phyloP scores from a whole-genome alignment of 2,797 vertebrate species.

The Peromyscus nudipes region DNA sequence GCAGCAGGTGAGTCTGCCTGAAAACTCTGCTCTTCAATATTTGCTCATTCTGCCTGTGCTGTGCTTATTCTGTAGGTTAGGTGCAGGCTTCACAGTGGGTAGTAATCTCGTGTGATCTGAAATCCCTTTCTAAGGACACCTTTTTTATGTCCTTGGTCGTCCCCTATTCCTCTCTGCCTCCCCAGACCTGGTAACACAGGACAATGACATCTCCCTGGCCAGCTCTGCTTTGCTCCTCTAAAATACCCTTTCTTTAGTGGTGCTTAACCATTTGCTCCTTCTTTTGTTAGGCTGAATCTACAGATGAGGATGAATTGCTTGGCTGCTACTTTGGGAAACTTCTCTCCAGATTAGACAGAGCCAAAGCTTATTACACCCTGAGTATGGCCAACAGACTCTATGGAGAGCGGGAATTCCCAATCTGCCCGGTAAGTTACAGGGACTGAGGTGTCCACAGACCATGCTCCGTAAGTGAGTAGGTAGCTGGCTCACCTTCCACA shows the following conservation, averaged over 20 bases:
- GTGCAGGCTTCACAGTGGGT: background rate
- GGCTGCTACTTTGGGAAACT: constrained; percentile 77
- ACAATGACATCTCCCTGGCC: background rate
- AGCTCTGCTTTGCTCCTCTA: background rate
- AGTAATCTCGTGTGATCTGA: background rate
- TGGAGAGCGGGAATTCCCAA: constrained; percentile 74
- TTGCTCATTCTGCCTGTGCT: background rate
- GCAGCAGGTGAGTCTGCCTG: constrained; percentile 21
- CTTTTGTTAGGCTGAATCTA: constrained; percentile 44
- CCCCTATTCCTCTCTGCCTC: background rate
- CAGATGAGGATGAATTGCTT: background rate
- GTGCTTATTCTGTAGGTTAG: background rate
- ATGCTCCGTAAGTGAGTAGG: background rate
- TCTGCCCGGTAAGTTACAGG: constrained; percentile 77
- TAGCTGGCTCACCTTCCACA: too few species aligned
- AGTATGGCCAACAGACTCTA: constrained; percentile 84
- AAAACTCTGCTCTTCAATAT: background rate
- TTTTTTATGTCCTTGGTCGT: background rate
- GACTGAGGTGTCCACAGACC: accelerated
- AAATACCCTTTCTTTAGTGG: background rate
- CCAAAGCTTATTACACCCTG: constrained; percentile 60
- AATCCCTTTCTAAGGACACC: background rate
- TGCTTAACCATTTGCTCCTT: background rate
- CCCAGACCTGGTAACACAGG: too few species aligned
- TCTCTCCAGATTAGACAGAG: constrained; percentile 75